Evolutionary conservation across 2,113 vertebrate genomes (phyloP).

Genomic region (Chloropsis hardwickii): DNA sequence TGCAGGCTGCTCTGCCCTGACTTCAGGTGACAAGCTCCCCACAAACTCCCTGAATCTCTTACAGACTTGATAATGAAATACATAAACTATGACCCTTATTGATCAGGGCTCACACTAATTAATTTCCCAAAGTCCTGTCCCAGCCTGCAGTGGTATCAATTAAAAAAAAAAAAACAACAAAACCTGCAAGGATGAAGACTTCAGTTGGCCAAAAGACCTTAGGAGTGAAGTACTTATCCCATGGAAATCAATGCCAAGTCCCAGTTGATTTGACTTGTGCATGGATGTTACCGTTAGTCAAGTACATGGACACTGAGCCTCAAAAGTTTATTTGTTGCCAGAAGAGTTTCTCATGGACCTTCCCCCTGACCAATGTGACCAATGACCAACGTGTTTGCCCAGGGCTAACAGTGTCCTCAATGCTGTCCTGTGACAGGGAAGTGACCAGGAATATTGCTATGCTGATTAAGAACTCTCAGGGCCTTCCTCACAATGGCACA

Average conservation of each 20-base stretch:
- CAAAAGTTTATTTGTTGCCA: not conserved
- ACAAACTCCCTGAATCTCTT: slow-evolving; percentile 25
- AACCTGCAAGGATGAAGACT: not conserved
- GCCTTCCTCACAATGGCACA: not conserved
- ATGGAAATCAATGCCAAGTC: slow-evolving; percentile 4
- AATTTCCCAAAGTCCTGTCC: slow-evolving; percentile 50
- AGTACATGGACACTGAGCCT: not conserved
- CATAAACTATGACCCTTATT: slow-evolving; percentile 58
- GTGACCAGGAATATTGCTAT: not conserved
- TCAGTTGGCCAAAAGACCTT: not conserved
- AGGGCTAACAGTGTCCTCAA: not conserved
- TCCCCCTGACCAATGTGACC: not conserved
- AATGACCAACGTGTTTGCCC: not conserved
- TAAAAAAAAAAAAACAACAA: not conserved
- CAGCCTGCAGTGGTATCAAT: slow-evolving; percentile 17
- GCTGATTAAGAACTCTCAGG: not conserved
- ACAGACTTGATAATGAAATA: slow-evolving; percentile 61
- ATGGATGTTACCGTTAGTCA: not conserved
- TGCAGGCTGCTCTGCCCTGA: not conserved
- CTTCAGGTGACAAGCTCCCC: not conserved
- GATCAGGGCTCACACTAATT: slow-evolving; percentile 48
- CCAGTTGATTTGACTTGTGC: not conserved
- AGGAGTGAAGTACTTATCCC: not conserved
- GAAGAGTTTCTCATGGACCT: not conserved
- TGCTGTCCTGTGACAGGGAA: not conserved